Evolutionary conservation across 2,888 invertebrate species (phyloP).

Genomic region (Atethmia centrago): DNA sequence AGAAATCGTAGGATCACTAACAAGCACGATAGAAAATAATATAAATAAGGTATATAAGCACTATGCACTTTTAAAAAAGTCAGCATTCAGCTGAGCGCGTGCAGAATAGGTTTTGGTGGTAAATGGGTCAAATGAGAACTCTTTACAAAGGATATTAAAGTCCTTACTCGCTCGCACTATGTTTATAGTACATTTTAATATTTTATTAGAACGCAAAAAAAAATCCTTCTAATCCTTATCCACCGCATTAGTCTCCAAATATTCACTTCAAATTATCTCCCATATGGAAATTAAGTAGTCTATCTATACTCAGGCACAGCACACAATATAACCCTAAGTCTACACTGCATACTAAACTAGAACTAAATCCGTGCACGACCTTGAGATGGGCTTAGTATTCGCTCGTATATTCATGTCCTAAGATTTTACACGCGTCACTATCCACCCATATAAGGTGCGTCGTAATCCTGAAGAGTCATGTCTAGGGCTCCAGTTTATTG

Average conservation of each 20-base stretch:
- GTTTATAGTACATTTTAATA: too few species aligned
- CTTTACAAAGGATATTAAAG: too few species aligned
- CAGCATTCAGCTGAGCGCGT: too few species aligned
- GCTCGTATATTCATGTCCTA: slow-evolving; percentile 22
- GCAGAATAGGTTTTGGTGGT: too few species aligned
- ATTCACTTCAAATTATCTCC: background rate
- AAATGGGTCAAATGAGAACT: too few species aligned
- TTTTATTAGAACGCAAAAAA: too few species aligned
- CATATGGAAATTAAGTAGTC: background rate
- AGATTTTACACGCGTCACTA: slow-evolving; percentile 11
- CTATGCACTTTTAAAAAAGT: too few species aligned
- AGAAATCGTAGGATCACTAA: too few species aligned
- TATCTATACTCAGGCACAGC: background rate
- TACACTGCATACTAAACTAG: slow-evolving; percentile 39
- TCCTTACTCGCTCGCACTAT: too few species aligned
- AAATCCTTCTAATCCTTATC: background rate
- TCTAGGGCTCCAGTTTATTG: slow-evolving; percentile 14
- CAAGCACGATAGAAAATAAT: too few species aligned
- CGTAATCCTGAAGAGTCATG: slow-evolving; percentile 35
- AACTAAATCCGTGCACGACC: slow-evolving; percentile 34
- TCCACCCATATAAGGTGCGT: background rate
- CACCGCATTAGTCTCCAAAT: slow-evolving; percentile 2
- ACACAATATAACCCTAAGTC: slow-evolving; percentile 10
- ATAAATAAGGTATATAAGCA: too few species aligned
- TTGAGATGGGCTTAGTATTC: slow-evolving; percentile 17